A percentile compares a stretch with the other conserved stretches of the same genome.
Conservation (phyloP, 2,113 vertebrate species). For the Cichladusa arquata region DNA sequence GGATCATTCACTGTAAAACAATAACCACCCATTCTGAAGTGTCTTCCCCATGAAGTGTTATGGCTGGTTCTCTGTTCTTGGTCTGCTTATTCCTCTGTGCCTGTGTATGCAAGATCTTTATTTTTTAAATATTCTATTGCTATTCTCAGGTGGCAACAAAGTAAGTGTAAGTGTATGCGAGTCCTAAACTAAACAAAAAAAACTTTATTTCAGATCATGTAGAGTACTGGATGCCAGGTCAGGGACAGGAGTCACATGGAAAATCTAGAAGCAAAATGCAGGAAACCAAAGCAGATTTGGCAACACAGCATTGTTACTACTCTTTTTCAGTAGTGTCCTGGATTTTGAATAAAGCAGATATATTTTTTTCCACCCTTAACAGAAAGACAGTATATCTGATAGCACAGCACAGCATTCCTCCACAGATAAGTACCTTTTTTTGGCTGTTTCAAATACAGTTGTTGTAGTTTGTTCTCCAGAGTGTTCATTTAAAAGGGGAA, state of each 20-base stretch:
- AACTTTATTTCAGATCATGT: background rate
- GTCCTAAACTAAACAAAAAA: background rate
- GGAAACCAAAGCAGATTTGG: background rate
- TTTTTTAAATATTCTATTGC: background rate
- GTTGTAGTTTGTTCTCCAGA: background rate
- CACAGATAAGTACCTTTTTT: background rate
- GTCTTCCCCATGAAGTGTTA: background rate
- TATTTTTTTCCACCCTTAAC: background rate
- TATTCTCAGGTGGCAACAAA: background rate
- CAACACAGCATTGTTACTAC: background rate
- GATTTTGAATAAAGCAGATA: background rate
- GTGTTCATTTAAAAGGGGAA: background rate
- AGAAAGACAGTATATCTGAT: background rate
- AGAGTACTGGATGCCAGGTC: background rate
- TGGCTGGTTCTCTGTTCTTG: background rate
- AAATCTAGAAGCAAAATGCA: background rate
- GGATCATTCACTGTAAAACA: background rate
- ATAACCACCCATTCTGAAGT: background rate
- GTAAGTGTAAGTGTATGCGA: background rate
- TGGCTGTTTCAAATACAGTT: background rate
- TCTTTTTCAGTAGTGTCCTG: background rate
- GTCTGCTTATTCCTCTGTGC: background rate
- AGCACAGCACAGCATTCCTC: background rate
- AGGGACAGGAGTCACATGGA: background rate
- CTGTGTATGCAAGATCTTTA: background rate